phyloP scores from a whole-genome alignment of 1,140 invertebrate species.

The Venturia canescens region DNA sequence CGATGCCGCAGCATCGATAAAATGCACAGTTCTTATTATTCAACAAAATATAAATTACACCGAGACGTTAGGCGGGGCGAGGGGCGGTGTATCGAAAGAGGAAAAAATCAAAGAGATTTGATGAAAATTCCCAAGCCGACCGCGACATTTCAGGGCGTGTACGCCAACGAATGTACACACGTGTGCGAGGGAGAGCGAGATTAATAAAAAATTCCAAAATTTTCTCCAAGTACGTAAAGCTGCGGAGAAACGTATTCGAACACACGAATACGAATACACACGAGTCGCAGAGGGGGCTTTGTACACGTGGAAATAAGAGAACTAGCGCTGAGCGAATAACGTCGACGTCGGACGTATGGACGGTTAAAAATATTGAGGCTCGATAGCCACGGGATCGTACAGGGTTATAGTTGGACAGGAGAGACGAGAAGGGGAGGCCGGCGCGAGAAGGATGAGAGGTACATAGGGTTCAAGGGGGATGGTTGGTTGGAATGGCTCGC shows the following conservation, averaged over 20 bases:
- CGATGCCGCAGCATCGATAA: too few relatives aligned
- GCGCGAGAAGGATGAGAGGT: neutral
- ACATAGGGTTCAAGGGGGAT: neutral
- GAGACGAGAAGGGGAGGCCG: neutral
- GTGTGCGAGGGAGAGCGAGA: neutral
- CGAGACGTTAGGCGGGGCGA: neutral
- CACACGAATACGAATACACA: neutral
- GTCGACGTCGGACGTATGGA: slow-evolving; percentile 53
- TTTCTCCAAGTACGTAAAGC: too few relatives aligned
- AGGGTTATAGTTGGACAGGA: slow-evolving; percentile 30
- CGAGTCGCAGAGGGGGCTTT: too few relatives aligned
- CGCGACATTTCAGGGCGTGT: neutral
- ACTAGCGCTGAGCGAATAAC: slow-evolving; percentile 48
- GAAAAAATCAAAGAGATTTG: neutral
- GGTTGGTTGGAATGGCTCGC: slow-evolving; percentile 36
- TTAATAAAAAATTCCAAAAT: neutral
- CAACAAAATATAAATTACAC: too few relatives aligned
- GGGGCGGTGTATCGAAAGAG: neutral
- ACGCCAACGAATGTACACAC: neutral
- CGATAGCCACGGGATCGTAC: slow-evolving; percentile 53
- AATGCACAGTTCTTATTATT: too few relatives aligned
- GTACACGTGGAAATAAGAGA: neutral
- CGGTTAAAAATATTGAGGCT: slow-evolving; percentile 58
- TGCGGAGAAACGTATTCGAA: neutral
- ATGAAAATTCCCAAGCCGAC: slow-evolving; percentile 13